These are phyloP conservation scores for Dicroscelio sp. DNA, from an alignment of 2,888 invertebrate species.

Conservation along the genomic window DNA sequence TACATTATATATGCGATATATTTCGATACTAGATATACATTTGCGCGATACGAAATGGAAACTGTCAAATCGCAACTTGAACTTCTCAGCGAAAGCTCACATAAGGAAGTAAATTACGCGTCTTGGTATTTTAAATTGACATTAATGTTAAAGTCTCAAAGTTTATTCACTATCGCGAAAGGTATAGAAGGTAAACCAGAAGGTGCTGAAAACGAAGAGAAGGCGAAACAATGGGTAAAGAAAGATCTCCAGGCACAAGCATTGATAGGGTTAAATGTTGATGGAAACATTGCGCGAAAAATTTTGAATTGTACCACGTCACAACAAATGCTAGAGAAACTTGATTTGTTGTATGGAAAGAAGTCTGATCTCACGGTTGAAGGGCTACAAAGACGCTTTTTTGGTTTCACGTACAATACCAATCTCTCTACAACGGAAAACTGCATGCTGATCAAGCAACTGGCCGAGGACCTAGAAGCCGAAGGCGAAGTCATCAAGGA, in stretches of 20 bases:
- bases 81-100: background rate
- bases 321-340: background rate
- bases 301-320: slow-evolving; percentile 18
- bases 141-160: slow-evolving; percentile 24
- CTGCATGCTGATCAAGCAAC: background rate
- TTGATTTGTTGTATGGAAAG: background rate
- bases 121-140: slow-evolving; percentile 33
- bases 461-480: background rate
- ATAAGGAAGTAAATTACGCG: background rate
- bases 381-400: background rate
- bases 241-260: slow-evolving; percentile 17
- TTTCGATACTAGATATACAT: too few species aligned
- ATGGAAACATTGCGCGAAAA: slow-evolving; percentile 17
- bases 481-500: background rate
- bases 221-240: background rate
- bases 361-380: slow-evolving; percentile 9
- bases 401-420: background rate
- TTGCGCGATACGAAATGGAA: slow-evolving; percentile 6
- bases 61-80: slow-evolving; percentile 18
- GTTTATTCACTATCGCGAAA: background rate
- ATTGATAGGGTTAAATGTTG: slow-evolving; percentile 26
- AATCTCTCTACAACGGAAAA: background rate
- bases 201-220: background rate
- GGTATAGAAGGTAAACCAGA: background rate
- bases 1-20: too few species aligned